These are phyloP conservation scores for Tamias sibiricus DNA, from an alignment of 2,113 vertebrate genomes.

Conservation along the genomic window DNA sequence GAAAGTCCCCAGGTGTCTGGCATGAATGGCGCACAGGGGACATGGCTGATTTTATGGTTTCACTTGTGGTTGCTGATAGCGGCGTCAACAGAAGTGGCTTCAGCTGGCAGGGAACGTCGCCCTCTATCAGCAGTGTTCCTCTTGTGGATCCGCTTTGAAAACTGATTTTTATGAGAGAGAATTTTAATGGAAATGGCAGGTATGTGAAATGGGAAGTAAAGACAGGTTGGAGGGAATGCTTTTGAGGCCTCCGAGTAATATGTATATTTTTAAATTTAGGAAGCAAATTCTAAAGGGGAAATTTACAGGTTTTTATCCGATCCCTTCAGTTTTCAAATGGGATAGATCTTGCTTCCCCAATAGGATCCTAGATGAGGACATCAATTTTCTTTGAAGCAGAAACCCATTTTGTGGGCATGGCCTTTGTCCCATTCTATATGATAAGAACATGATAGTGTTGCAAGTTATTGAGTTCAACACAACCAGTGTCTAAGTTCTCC, in stretches of 20 bases:
- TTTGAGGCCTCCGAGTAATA: background rate
- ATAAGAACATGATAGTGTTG: background rate
- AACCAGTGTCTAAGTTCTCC: background rate
- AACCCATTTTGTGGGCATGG: background rate
- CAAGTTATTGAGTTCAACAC: background rate
- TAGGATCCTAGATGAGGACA: background rate
- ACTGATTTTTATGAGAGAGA: background rate
- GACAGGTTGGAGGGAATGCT: background rate
- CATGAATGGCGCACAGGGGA: background rate
- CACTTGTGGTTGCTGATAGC: background rate
- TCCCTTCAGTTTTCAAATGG: background rate
- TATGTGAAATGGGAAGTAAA: constrained; percentile 21
- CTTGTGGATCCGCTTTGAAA: background rate
- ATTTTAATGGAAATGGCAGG: constrained; percentile 16
- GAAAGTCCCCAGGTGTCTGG: constrained; percentile 5
- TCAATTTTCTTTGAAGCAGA: background rate
- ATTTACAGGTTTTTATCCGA: constrained; percentile 44
- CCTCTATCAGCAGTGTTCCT: background rate
- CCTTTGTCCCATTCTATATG: background rate
- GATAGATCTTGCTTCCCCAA: background rate
- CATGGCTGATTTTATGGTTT: background rate
- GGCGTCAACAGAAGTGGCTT: background rate
- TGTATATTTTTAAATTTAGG: background rate
- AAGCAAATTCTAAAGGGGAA: background rate
- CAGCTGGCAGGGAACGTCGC: background rate